Base-by-base conservation (phyloP, 2,888 invertebrate species). In the Odontocolon sp. region DNA sequence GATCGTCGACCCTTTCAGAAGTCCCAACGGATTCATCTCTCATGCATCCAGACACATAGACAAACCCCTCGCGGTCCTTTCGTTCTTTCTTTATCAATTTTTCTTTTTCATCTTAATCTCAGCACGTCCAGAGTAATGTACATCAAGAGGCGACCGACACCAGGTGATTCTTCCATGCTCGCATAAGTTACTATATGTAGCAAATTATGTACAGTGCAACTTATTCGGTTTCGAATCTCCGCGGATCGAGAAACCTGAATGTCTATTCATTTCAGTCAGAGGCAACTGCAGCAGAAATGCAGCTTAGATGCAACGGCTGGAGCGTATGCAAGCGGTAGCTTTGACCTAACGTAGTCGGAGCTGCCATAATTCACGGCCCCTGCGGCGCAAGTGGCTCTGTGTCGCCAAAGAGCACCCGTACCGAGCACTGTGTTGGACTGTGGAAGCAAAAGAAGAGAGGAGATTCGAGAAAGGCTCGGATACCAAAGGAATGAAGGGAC, bases 191-290 rank as follows among this genome's bases (percentile, higher is more conserved):
- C 6, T 18, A 33, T 28, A 28, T 64, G 54, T 36, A n/a, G n/a
- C n/a, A n/a, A n/a, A n/a, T n/a, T 31, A 33, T 36, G 6, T 36
- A 21, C 38, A n/a, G 64, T 64, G 47, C 33, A 64, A 45, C 26
- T 26, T 42, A 42, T 28, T 33, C n/a, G 47, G 77, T 81, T 79
- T 78, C 68, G 67, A 61, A 81, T 81, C 80, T 80, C 69, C 78
- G 72, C 64, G 81, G 81, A 74, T 77, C 75, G 81, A 73, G 73
- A 74, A 67, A 26, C 78, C 67, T 80, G 81, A 83, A 80, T 80
- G 80, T 78, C 75, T 81, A 79, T 83, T 82, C 82, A 76, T 80
- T 71, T 73, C 79, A 64, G 77, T 73, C 75, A 52, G 71, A 80
- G 80, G 75, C 79, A 75, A 76, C 70, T 16, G 57, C 63, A 42